Conservation (phyloP, 1,140 invertebrate genomes). For the Pantala flavescens region DNA sequence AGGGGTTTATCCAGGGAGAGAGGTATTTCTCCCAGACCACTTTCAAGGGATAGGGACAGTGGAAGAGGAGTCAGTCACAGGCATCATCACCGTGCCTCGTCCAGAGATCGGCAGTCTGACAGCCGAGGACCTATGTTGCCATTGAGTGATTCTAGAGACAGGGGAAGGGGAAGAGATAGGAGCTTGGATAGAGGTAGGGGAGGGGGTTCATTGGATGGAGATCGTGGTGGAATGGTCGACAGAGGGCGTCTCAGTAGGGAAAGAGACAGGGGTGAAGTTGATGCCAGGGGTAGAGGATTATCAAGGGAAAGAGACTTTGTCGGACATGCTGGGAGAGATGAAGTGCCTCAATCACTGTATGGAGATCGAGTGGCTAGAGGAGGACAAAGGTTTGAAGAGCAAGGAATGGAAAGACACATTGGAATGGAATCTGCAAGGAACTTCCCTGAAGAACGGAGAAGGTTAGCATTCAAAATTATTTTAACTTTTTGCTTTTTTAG, state of each 20-base stretch:
- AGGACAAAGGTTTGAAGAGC: conserved; percentile 11
- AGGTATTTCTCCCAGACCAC: not conserved
- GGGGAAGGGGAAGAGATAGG: conserved; percentile 13
- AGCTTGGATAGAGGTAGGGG: conserved; percentile 12
- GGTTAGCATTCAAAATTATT: conserved; percentile 8
- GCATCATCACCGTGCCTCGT: not conserved
- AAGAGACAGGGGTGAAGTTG: conserved; percentile 14
- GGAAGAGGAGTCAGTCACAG: not conserved
- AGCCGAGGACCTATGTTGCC: not conserved
- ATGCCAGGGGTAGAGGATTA: not conserved
- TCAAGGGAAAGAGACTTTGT: not conserved
- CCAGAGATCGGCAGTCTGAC: not conserved
- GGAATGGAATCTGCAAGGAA: conserved; percentile 17
- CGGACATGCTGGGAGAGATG: not conserved
- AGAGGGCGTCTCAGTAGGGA: conserved; percentile 5
- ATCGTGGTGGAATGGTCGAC: conserved; percentile 14
- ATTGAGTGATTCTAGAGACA: conserved; percentile 13
- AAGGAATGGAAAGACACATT: conserved; percentile 11
- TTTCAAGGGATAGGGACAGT: not conserved
- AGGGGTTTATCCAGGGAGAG: not conserved
- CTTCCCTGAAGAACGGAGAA: conserved; percentile 17
- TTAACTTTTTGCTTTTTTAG: not conserved
- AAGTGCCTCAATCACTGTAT: not conserved
- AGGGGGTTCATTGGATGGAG: conserved; percentile 6
- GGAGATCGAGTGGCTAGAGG: not conserved